Base-by-base conservation (phyloP, 2,888 invertebrate species). In the Plutella xylostella region DNA sequence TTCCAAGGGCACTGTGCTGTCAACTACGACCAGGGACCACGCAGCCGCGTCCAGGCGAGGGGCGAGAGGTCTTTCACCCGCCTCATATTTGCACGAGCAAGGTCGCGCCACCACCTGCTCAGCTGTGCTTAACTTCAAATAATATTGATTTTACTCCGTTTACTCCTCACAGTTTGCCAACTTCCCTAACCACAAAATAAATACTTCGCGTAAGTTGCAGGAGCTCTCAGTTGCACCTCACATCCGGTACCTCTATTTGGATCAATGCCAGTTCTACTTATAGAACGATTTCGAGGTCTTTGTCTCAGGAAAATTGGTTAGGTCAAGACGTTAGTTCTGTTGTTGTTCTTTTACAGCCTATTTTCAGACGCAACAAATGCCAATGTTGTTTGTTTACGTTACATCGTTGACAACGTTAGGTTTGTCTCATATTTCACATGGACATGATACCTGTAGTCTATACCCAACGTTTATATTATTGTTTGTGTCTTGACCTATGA, bases 41-140 rank as follows among this genome's bases (percentile, higher is more conserved):
- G 12, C 15, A 18, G 9, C n/a, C 18, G 14, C 49, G 52, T 53
- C 49, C 55, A 56, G 49, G 47, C 56, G 45, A 50, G 51, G 56
- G 57, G 57, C 33, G 33, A 47, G 61, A 59, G 70, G 72, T 68
- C 56, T 61, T 64, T 69, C 69, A 71, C 70, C 71, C 61, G 60
- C 52, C 55, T 54, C 58, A 55, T 67, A 68, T 70, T 71, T 66
- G 68, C 68, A 70, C 67, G 60, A 48, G 54, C 69, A 74, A 74
- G 74, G 75, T 68, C 72, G 60, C 42, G 45, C 50, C 55, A 55
- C 55, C 72, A 72, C 71, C 72, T 73, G 35, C 35, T 35, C 39
- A 39, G 74, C 65, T 58, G 35, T 43, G 11, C 25, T 5, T 25
- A 25, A 25, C 5, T 25, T 25, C 5, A 25, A 25, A 25, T 25